These are phyloP conservation scores for Bostrychus sinensis DNA, from an alignment of 2,113 vertebrate genomes.

Conservation along the genomic window DNA sequence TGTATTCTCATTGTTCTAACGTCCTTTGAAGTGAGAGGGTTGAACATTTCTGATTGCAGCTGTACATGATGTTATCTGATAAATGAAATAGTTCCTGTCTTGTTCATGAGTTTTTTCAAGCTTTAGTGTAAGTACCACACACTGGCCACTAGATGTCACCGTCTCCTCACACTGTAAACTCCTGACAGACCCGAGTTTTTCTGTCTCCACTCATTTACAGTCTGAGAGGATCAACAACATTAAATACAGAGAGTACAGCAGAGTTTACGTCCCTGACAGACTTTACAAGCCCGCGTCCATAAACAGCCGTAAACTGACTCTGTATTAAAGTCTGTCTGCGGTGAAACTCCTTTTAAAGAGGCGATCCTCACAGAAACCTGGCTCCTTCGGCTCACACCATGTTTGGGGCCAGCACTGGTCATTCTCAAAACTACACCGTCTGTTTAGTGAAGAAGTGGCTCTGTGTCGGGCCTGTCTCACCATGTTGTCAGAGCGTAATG, in stretches of 20 bases:
- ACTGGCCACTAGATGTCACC: constrained; percentile 63
- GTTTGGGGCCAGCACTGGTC: constrained; percentile 57
- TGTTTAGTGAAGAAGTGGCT: constrained; percentile 35
- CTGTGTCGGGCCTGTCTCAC: constrained; percentile 73
- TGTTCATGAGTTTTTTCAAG: too few species aligned
- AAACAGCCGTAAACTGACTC: constrained; percentile 57
- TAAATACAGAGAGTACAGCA: too few species aligned
- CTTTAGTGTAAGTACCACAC: constrained; percentile 22
- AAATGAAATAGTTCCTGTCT: too few species aligned
- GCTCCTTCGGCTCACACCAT: constrained; percentile 43
- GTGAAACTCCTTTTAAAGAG: constrained; percentile 74
- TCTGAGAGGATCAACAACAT: too few species aligned
- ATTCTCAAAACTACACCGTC: constrained; percentile 26
- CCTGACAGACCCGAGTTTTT: too few species aligned
- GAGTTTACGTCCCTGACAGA: constrained; percentile 14
- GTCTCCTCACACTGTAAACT: constrained; percentile 18
- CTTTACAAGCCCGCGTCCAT: constrained; percentile 46
- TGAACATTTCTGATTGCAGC: too few species aligned
- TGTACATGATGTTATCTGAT: too few species aligned
- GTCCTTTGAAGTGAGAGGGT: too few species aligned
- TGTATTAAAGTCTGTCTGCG: constrained; percentile 40
- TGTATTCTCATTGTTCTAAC: too few species aligned
- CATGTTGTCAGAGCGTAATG: constrained; percentile 71
- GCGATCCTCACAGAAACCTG: constrained; percentile 52
- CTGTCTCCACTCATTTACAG: too few species aligned